A percentile compares a stretch with the other conserved stretches of the same genome.
phyloP scores from a whole-genome alignment of 2,888 invertebrate genomes.

The Rhimphoctona megacephalus region DNA sequence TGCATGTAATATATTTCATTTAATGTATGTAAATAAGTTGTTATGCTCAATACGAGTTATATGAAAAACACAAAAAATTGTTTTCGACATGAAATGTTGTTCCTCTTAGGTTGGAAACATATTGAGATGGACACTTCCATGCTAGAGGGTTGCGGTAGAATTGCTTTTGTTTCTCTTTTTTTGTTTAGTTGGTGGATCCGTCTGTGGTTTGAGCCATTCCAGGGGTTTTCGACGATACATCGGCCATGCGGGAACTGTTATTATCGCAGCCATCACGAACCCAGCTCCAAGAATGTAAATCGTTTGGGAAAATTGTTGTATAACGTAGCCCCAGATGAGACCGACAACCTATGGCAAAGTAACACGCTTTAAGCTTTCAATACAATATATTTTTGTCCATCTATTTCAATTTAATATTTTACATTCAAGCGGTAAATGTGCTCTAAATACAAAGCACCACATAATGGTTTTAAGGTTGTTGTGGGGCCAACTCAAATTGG shows the following conservation, averaged over 20 bases:
- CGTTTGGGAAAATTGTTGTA: slow-evolving; percentile 98
- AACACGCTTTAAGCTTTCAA: background rate
- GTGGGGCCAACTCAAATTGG: too few relatives aligned
- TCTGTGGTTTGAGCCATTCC: slow-evolving; percentile 92
- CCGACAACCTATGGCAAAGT: slow-evolving; percentile 89
- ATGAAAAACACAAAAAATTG: background rate
- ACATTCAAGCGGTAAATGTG: background rate
- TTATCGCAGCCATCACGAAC: slow-evolving; percentile 93
- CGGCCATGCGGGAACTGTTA: slow-evolving; percentile 98
- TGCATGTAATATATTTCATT: background rate
- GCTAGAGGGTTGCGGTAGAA: background rate
- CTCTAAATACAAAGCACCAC: background rate
- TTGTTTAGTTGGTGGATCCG: slow-evolving; percentile 83
- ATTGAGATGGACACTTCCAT: background rate
- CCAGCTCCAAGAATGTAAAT: slow-evolving; percentile 97
- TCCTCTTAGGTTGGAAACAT: background rate
- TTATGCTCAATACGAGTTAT: background rate
- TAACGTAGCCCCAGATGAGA: slow-evolving; percentile 95
- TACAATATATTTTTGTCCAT: background rate
- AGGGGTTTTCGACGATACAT: slow-evolving; percentile 95
- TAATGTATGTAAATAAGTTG: background rate
- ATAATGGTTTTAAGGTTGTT: too few relatives aligned
- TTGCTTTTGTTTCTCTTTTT: slow-evolving; percentile 85
- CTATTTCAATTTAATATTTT: background rate
- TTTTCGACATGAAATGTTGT: background rate